Evolutionary conservation across 2,888 invertebrate genomes (phyloP).

Genomic region (Dinocampus coccinellae): DNA sequence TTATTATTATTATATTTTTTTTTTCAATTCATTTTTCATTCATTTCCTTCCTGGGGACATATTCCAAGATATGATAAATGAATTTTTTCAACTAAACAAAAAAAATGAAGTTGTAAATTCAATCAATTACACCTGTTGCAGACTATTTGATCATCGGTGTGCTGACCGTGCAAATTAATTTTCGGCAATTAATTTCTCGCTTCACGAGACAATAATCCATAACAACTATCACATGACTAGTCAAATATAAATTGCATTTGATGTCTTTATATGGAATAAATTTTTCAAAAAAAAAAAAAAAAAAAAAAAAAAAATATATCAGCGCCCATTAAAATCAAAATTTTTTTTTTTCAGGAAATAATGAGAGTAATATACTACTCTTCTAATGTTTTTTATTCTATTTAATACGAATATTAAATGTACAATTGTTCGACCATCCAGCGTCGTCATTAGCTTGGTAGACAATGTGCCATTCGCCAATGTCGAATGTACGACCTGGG

Average conservation of each 20-base stretch:
- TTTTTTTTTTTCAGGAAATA: not conserved
- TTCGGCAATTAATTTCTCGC: conserved; percentile 32
- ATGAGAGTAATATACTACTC: not conserved
- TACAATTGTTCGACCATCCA: conserved; percentile 70
- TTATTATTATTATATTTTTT: too few species aligned
- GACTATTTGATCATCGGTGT: conserved; percentile 6
- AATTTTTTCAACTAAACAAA: not conserved
- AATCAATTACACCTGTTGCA: conserved; percentile 35
- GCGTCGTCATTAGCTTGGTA: conserved; percentile 71
- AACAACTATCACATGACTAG: not conserved
- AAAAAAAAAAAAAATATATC: too few species aligned
- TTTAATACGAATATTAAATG: conserved; percentile 65
- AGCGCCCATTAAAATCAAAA: not conserved
- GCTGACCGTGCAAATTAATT: conserved; percentile 33
- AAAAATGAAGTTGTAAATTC: not conserved
- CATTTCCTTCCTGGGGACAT: not conserved
- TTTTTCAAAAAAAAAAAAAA: too few species aligned
- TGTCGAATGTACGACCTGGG: conserved; percentile 67
- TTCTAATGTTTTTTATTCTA: conserved; percentile 33
- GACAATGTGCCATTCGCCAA: conserved; percentile 70
- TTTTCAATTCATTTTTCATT: not conserved
- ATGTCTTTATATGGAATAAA: not conserved
- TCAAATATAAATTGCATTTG: not conserved
- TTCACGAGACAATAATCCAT: conserved; percentile 10
- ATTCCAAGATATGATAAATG: too few species aligned